phyloP scores from a whole-genome alignment of 2,888 invertebrate species.

The Dolomedes plantarius region DNA sequence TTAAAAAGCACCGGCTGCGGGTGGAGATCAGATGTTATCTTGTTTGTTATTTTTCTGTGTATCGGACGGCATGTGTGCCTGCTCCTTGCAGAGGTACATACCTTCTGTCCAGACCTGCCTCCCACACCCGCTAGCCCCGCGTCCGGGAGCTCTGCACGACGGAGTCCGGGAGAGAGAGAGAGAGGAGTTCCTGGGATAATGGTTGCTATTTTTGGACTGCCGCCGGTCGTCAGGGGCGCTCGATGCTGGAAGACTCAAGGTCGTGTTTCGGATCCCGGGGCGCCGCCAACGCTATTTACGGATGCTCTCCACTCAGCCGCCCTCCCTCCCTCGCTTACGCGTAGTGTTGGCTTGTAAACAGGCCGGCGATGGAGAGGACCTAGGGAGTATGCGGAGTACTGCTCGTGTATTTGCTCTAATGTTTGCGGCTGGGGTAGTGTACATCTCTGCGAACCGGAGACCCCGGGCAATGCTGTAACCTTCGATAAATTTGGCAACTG shows the following conservation, averaged over 20 bases:
- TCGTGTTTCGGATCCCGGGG: slow-evolving; percentile 57
- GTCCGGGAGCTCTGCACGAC: slow-evolving; percentile 15
- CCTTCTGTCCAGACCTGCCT: not conserved
- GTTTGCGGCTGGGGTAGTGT: not conserved
- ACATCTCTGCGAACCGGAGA: too few relatives aligned
- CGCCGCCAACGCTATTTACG: slow-evolving; percentile 14
- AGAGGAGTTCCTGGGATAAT: slow-evolving; percentile 46
- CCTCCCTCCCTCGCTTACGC: not conserved
- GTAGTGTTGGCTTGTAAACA: not conserved
- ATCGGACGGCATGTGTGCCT: not conserved
- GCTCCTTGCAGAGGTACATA: not conserved
- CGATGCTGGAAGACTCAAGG: slow-evolving; percentile 50
- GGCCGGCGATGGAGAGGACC: not conserved
- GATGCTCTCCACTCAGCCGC: not conserved
- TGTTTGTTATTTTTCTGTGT: too few relatives aligned
- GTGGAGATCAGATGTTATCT: too few relatives aligned
- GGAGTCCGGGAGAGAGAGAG: slow-evolving; percentile 43
- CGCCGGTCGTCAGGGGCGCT: slow-evolving; percentile 37
- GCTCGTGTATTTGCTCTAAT: not conserved
- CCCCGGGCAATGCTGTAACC: not conserved
- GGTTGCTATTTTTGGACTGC: slow-evolving; percentile 55
- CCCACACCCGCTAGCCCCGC: slow-evolving; percentile 6
- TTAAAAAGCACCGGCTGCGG: too few relatives aligned
- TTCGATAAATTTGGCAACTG: not conserved
- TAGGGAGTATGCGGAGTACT: not conserved